Evolutionary conservation across 2,113 vertebrate genomes (phyloP), one percentile per base, ranked within the genome.

Genomic region (Empidonax traillii): DNA sequence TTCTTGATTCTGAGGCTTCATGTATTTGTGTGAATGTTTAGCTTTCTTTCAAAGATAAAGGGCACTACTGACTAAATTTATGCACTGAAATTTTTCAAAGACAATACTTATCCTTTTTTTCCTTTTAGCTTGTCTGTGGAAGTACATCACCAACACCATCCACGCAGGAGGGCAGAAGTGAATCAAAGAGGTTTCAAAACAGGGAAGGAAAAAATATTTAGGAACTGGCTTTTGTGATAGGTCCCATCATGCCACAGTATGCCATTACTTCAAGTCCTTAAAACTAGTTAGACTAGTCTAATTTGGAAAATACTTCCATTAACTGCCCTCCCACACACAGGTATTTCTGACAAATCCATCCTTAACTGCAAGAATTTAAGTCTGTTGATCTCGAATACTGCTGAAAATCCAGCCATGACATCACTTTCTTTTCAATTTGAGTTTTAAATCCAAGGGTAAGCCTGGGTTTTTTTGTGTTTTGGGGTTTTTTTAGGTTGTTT

Each of bases 131-230:
- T 87, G 39, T 33, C 69, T 55, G 12, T 37, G 15, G 43, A 76
- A 71, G 33, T 15, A 5, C 37, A 62, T 52, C 78, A 66, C 35
- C 41, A 77, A 53, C 23, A 82, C 10, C 55, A 73, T 41, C n/a
- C 44, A 93, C 52, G 33, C 52, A 78, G 30, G 44, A 89, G 76
- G 33, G 47, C 28, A 78, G 15, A 85, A 94, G 20, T 66, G 46
- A 85, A 78, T 66, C 76, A 51, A 78, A 84, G 33, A 44, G 7
- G 25, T 37, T 78, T 81, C 93, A 83, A 93, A 97, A 94, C 61
- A 73, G 90, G 14, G 17, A 39, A 82, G 92, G 52, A 39, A 69
- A 59, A 55, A 75, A 22, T 37, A 92, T 46, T 55, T 56, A 62
- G 74, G 67, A 90, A 65, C 10, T 24, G 37, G 27, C 22, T 92